These are phyloP conservation scores for Andrena praecox DNA, from an alignment of 2,888 invertebrate genomes.

Conservation along the genomic window DNA sequence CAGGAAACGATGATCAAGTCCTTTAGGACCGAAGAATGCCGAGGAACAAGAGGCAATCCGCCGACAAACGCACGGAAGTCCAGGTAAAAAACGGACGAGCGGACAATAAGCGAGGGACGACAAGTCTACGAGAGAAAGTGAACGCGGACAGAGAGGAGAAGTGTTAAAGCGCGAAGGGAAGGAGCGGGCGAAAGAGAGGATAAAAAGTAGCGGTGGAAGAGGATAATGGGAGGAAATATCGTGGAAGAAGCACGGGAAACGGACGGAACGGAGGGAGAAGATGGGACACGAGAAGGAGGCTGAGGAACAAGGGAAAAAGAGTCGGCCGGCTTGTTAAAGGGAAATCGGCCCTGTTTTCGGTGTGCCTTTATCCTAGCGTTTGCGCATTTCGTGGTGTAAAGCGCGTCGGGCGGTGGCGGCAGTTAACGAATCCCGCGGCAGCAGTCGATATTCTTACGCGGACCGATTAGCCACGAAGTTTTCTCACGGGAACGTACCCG, in stretches of 20 bases:
- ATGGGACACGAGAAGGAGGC: conserved; percentile 2
- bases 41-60: not conserved
- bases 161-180: no score
- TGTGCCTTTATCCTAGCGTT: conserved; percentile 65
- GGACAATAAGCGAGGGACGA: conserved; percentile 8
- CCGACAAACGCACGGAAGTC: not conserved
- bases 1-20: not conserved
- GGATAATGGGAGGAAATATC: conserved; percentile 6
- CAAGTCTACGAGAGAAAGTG: conserved; percentile 5
- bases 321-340: conserved; percentile 53
- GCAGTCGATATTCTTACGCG: conserved; percentile 81
- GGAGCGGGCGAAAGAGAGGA: no score
- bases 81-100: not conserved
- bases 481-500: conserved; percentile 20
- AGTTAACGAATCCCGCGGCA: conserved; percentile 75
- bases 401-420: conserved; percentile 81
- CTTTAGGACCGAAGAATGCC: not conserved
- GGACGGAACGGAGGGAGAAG: not conserved
- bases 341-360: conserved; percentile 55
- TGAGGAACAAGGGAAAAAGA: conserved; percentile 24
- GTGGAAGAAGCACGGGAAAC: conserved; percentile 20
- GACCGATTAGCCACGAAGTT: conserved; percentile 65
- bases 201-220: not conserved
- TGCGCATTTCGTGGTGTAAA: conserved; percentile 74
- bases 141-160: not conserved